Percentiles rank a stretch among this genome's conserved stretches.
Evolutionary conservation across 2,113 vertebrate species (phyloP).

Genomic region (Chrysemys picta): DNA sequence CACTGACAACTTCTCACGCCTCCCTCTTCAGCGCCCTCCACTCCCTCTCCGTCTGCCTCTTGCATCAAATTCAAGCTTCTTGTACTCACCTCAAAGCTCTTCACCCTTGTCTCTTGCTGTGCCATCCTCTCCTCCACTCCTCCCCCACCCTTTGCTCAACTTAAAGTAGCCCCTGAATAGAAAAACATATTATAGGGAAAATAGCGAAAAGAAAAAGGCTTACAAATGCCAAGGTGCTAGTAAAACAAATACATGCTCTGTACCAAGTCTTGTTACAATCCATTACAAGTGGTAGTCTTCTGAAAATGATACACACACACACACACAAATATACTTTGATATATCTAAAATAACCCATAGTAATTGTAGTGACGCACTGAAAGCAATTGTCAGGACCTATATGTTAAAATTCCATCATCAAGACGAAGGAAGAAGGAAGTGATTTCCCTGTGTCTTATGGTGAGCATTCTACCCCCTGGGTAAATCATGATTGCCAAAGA

Average conservation of each 20-base stretch:
- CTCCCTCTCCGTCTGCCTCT: neutral
- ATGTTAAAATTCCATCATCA: neutral
- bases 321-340: neutral
- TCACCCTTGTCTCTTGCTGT: neutral
- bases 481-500: neutral
- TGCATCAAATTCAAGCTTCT: neutral
- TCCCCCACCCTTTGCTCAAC: neutral
- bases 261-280: neutral
- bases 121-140: neutral
- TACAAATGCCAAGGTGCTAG: neutral
- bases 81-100: neutral
- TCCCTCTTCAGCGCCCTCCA: neutral
- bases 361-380: neutral
- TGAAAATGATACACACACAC: neutral
- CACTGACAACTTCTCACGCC: neutral
- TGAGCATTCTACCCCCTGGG: neutral
- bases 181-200: neutral
- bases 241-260: neutral
- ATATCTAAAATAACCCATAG: neutral
- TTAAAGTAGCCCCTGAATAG: neutral
- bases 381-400: neutral
- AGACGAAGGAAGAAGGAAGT: accelerated
- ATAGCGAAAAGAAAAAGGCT: neutral
- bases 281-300: neutral
- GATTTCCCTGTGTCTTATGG: neutral